Evolutionary conservation across 1,140 invertebrate genomes (phyloP), one percentile per base, ranked within the genome.

Genomic region (Scaptodrosophila lebanonensis): DNA sequence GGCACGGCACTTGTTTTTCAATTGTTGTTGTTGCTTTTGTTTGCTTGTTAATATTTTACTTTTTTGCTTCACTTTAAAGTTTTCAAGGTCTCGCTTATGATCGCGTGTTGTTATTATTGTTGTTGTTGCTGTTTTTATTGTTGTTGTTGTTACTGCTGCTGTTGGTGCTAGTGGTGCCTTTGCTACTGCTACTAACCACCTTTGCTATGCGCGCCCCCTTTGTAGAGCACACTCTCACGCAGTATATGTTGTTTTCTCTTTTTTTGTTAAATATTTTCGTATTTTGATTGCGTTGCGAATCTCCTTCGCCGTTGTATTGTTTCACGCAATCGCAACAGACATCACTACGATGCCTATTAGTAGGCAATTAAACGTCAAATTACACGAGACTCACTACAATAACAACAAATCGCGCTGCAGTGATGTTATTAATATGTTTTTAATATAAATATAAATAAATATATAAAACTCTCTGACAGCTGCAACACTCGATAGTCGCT

Each of bases 281-380:
- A 48, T 71, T 67, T 77, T 76, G 72, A 77, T 77, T 77, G 72
- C 72, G 72, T 77, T 77, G 72, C 72, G 72, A 72, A 65, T 68
- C 57, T 76, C 52, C 66, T 64, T 65, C 58, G 36, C 45, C 61
- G 47, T 65, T 39, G 39, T 35, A 30, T 27, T 62, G 13, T 47
- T 44, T 29, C 18, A n/a, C n/a, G n/a, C n/a, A n/a, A n/a, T n/a
- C n/a, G n/a, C n/a, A n/a, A 6, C 9, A 9, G 27, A 5, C 5
- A 29, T 6, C 5, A 29, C 27, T 29, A 29, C 5, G 27, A 5
- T 29, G 9, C 9, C 27, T 9, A 29, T 29, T 29, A n/a, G n/a
- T n/a, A n/a, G n/a, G n/a, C n/a, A n/a, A n/a, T n/a, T n/a, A n/a
- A n/a, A n/a, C n/a, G n/a, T n/a, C n/a, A n/a, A n/a, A n/a, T n/a